Conservation (phyloP, 2,113 vertebrate genomes). For the Xyliphius kryptos region DNA sequence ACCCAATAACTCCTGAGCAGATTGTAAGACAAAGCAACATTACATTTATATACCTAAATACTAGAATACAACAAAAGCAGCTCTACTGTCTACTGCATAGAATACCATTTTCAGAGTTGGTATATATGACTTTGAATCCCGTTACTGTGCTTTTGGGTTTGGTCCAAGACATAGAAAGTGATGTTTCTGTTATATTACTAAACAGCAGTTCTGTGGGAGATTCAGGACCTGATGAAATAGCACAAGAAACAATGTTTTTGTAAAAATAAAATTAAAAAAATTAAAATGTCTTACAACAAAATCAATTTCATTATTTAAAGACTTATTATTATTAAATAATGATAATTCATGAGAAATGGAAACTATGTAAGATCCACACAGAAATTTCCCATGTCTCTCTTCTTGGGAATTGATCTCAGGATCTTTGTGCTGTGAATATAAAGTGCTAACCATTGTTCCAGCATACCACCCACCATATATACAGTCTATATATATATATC, state of each 20-base stretch:
- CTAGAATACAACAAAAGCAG: not conserved
- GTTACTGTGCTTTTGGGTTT: constrained; percentile 59
- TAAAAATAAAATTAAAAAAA: not conserved
- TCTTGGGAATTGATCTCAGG: not conserved
- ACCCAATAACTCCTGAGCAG: constrained; percentile 68
- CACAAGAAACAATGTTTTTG: not conserved
- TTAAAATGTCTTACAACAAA: no score
- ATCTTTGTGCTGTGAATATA: not conserved
- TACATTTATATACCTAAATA: constrained; percentile 4
- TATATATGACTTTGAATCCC: constrained; percentile 60
- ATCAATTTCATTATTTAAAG: not conserved
- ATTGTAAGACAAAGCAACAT: constrained; percentile 8
- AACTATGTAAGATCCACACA: not conserved
- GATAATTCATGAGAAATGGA: not conserved
- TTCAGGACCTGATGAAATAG: constrained; percentile 56
- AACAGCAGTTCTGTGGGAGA: constrained; percentile 63
- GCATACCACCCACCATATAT: no score
- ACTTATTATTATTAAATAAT: no score
- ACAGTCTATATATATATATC: no score
- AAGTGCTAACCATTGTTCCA: not conserved
- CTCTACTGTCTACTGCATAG: not conserved
- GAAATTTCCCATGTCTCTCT: not conserved
- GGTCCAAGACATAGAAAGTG: constrained; percentile 60
- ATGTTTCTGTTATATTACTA: constrained; percentile 64
- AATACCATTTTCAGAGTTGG: constrained; percentile 59